These are phyloP conservation scores for Sericinus montela DNA, from an alignment of 2,888 invertebrate genomes.

Conservation along the genomic window DNA sequence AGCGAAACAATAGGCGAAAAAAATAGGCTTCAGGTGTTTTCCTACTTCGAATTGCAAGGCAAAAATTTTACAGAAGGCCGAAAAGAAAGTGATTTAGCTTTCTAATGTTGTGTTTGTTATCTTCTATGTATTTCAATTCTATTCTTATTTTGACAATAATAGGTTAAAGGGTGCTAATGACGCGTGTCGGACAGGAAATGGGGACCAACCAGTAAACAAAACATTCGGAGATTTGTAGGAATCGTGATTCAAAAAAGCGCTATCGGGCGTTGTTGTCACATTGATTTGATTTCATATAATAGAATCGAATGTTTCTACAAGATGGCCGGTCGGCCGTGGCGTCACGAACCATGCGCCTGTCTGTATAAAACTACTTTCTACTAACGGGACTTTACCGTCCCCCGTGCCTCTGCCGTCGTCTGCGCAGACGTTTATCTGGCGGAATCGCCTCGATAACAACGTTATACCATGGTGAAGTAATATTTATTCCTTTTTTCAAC, in stretches of 20 bases:
- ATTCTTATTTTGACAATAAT: too few relatives aligned
- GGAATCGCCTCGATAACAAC: slow-evolving; percentile 38
- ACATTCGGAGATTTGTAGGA: not conserved
- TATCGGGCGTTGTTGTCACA: slow-evolving; percentile 1
- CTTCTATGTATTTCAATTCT: not conserved
- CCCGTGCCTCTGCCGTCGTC: slow-evolving; percentile 17
- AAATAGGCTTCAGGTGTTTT: too few relatives aligned
- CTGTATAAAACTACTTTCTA: slow-evolving; percentile 76
- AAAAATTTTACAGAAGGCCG: slow-evolving; percentile 45
- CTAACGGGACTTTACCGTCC: slow-evolving; percentile 61
- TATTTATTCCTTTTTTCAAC: slow-evolving; percentile 12
- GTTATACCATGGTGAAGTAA: slow-evolving; percentile 47
- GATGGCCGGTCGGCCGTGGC: slow-evolving; percentile 39
- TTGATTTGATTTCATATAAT: slow-evolving; percentile 41
- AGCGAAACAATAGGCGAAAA: too few relatives aligned
- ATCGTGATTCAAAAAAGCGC: not conserved
- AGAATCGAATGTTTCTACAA: slow-evolving; percentile 50
- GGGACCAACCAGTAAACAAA: not conserved
- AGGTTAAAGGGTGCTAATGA: too few relatives aligned
- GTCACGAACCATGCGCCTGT: slow-evolving; percentile 54
- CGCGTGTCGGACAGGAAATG: too few relatives aligned
- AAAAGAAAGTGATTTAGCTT: slow-evolving; percentile 41
- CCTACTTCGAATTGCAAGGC: too few relatives aligned
- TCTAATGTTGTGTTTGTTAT: not conserved
- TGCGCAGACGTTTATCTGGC: slow-evolving; percentile 35